Conservation (phyloP, 2,113 vertebrate genomes). For the Sula dactylatra region DNA sequence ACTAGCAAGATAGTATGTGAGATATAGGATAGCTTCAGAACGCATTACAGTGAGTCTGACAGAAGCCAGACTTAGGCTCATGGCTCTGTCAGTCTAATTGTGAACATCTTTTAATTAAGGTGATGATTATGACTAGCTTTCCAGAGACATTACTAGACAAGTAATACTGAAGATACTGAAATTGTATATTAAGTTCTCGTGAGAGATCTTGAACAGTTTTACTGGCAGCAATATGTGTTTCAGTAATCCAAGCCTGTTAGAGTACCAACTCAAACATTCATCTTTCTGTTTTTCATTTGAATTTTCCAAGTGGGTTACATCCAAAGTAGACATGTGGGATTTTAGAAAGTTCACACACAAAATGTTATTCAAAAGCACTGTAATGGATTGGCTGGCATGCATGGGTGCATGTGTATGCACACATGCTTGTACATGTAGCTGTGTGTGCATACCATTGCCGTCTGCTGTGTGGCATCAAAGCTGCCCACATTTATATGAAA, state of each 20-base stretch:
- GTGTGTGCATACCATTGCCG: neutral
- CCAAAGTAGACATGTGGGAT: neutral
- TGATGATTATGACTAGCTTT: constrained; percentile 30
- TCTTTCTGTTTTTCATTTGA: constrained; percentile 2
- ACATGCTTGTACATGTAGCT: neutral
- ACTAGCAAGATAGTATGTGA: neutral
- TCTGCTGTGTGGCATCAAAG: neutral
- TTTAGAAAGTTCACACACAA: neutral
- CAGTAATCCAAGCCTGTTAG: neutral
- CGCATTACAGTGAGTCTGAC: neutral
- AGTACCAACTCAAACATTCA: neutral
- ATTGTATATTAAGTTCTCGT: neutral
- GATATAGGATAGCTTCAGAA: neutral
- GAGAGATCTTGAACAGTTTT: neutral
- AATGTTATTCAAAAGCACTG: neutral
- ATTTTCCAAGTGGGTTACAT: neutral
- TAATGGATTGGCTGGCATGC: neutral
- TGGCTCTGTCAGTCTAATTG: constrained; percentile 27
- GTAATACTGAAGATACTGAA: neutral
- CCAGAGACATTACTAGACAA: neutral
- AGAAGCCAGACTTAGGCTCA: neutral
- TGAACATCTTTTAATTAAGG: constrained; percentile 30
- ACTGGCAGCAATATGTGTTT: neutral
- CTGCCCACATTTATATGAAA: neutral
- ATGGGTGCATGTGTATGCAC: neutral